These are phyloP conservation scores for Hydropotes inermis DNA, from an alignment of 2,113 vertebrate genomes.

Conservation along the genomic window DNA sequence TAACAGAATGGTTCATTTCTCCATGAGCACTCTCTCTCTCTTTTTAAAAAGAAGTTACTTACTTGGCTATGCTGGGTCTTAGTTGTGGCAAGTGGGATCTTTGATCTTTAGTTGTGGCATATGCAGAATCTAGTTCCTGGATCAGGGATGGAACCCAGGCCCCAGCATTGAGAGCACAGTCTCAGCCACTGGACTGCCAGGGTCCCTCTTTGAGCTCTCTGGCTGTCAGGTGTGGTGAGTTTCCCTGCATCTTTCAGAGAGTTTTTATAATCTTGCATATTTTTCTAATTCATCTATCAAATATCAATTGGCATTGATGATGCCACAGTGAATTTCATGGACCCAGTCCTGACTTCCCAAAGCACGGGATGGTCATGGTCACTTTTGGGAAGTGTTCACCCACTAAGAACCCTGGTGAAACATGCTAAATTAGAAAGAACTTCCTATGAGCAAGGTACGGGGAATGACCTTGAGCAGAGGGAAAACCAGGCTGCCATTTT, in stretches of 20 bases:
- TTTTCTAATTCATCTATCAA: neutral
- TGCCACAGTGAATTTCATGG: neutral
- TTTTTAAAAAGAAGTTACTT: neutral
- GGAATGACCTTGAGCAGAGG: neutral
- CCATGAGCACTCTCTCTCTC: no score
- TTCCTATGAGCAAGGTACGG: neutral
- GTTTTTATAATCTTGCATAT: neutral
- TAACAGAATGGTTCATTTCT: neutral
- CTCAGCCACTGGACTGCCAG: neutral
- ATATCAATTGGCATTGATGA: neutral
- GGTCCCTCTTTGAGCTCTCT: neutral
- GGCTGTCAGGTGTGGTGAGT: neutral
- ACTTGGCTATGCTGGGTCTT: neutral
- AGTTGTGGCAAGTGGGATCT: neutral
- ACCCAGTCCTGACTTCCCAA: neutral
- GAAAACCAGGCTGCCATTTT: neutral
- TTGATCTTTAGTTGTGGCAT: neutral
- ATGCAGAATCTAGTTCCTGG: neutral
- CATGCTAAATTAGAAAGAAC: neutral
- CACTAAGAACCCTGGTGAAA: neutral
- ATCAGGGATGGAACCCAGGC: neutral
- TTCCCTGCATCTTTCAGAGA: neutral
- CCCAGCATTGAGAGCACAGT: neutral
- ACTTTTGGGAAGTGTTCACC: neutral
- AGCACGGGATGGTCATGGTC: neutral